A percentile compares a stretch with the other conserved stretches of the same genome.
Evolutionary conservation across 1,140 invertebrate genomes (phyloP).

Genomic region (Drosophila miranda): DNA sequence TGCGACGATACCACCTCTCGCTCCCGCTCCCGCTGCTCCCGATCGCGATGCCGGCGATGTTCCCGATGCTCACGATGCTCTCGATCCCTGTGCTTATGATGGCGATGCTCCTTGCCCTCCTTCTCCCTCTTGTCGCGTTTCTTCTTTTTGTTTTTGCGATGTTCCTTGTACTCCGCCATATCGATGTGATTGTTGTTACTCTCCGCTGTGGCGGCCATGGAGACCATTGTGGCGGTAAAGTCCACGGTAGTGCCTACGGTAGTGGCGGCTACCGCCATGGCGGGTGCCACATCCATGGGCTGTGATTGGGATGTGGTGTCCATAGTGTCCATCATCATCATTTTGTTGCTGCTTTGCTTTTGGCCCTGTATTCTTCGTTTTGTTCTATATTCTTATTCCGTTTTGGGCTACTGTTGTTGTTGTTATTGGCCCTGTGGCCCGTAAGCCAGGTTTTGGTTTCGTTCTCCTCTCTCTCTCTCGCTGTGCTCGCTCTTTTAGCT

Average conservation of each 20-base stretch:
- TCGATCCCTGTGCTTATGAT: constrained; percentile 58
- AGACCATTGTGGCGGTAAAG: constrained; percentile 70
- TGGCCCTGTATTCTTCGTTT: constrained; percentile 20
- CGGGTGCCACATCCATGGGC: constrained; percentile 72
- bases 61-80: constrained; percentile 66
- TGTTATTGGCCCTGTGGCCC: constrained; percentile 5
- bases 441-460: constrained; percentile 55
- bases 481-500: constrained; percentile 38
- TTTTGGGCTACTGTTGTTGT: neutral
- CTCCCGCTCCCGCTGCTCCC: constrained; percentile 55
- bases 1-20: constrained; percentile 26
- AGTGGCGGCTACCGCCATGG: constrained; percentile 64
- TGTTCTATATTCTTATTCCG: constrained; percentile 18
- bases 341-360: constrained; percentile 41
- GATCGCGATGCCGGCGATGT: constrained; percentile 61
- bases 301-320: constrained; percentile 53
- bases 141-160: constrained; percentile 81
- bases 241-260: constrained; percentile 53
- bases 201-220: constrained; percentile 69
- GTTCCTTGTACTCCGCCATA: constrained; percentile 77
- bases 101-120: constrained; percentile 76
- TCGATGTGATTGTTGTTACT: constrained; percentile 77
- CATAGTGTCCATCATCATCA: constrained; percentile 82
- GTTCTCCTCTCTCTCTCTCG: constrained; percentile 28
- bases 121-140: constrained; percentile 77